Evolutionary conservation across 92 coral and sea anemone species (phyloP), one percentile per base, ranked within the genome.

Genomic region (Porites divaricata): DNA sequence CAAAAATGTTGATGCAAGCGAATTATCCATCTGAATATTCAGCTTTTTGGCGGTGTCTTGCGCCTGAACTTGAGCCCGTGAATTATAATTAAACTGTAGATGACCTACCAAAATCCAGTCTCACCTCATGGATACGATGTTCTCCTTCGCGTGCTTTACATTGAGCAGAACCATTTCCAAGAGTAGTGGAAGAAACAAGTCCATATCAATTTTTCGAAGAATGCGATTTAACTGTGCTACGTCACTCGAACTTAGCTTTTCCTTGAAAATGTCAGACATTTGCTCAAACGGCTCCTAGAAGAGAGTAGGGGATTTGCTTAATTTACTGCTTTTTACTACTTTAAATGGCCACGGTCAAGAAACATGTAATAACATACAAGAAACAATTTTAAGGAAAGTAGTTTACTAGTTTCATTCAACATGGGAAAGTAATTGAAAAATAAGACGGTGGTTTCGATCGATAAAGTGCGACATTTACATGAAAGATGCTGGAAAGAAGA

Each of bases 241-340:
- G 84, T 61, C 71, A 8, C 74, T 76, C 11, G 78, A 50, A 53
- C 86, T 57, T 26, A 92, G 82, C 63, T 61, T 65, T 25, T 63
- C 80, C 83, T 87, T 90, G 24, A 92, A 88, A 17, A 69, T 67
- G 48, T 90, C 91, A 6, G 93, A 56, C 48, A 92, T 80, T 84
- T 90, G 85, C 70, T 86, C 88, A 83, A 90, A 92, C 20, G 95
- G 93, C 80, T 92, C 95, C 95, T 92, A 70, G 74, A 77, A 63
- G 48, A 6, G 41, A 1, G 17, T 54, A 15, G 16, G 10, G 1
- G 14, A 54, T 54, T 9, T 9, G 59, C 2, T 54, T 6, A 54
- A 54, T 9, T 54, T 8, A 11, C 59, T 54, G 59, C 59, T 11
- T 4, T 13, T 54, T 54, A 54, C 59, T 0, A 8, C 59, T 54